Base-by-base conservation (phyloP, 1,140 invertebrate genomes). In the Asobara japonica region DNA sequence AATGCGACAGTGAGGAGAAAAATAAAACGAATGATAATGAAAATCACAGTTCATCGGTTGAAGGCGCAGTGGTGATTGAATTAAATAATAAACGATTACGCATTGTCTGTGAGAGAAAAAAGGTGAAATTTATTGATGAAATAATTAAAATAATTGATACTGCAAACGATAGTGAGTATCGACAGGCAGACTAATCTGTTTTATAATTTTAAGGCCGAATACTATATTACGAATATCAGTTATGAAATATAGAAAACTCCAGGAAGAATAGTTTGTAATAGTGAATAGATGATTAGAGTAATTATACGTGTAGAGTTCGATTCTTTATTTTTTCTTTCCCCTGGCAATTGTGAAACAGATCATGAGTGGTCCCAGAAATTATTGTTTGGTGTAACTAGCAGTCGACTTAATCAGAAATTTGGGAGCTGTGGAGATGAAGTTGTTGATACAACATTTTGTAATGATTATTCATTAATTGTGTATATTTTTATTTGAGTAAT, bases 291-390 rank as follows among this genome's bases (percentile, higher is more conserved):
- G 75, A 68, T 74, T 84, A 84, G 79, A 77, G 79, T 76, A 80
- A 76, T 66, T 78, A 79, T 80, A 80, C 71, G 72, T 78, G 80
- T 77, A 78, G 76, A 77, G 80, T 71, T 82, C 81, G 79, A 82
- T 82, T 83, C 84, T 82, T 84, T 83, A 80, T 84, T 83, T 48
- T 82, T 76, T 76, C 76, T 78, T 79, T 76, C 79, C 82, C 78
- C 82, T 71, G 22, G 76, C 72, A 73, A 73, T 70, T 69, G 66
- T 65, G n/a, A 45, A 76, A 25, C 70, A 62, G 72, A 74, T 56
- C 6, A 18, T 27, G 16, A 56, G 0, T 56, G 22, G 11, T 56
- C 22, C 68, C 76, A 56, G 73, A 5, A 51, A 25, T 56, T 56
- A 38, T 65, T 56, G 25, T 56, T 56, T 56, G 10, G 25, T 56